These are phyloP conservation scores for Plecturocebus donacophilus DNA, from an alignment of 2,113 vertebrate species.

Conservation along the genomic window DNA sequence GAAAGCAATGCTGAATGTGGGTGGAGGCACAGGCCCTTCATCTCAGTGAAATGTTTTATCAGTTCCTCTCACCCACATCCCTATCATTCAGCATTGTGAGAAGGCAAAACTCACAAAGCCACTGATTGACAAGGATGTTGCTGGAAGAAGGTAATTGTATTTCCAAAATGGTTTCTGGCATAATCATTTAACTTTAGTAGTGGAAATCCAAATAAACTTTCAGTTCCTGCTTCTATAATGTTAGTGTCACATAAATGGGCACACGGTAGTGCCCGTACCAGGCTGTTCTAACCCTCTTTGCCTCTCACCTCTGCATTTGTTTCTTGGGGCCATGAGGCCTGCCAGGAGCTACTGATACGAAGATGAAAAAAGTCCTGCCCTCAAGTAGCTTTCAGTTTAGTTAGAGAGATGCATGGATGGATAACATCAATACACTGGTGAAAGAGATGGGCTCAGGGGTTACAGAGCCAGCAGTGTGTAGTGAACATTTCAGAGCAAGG, in stretches of 20 bases:
- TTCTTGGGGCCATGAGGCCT: background rate
- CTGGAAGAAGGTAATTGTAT: background rate
- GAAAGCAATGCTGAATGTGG: background rate
- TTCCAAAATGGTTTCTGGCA: background rate
- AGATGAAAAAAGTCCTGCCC: background rate
- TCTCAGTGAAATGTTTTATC: background rate
- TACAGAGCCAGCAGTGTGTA: background rate
- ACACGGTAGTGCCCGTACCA: accelerated
- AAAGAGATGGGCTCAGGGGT: background rate
- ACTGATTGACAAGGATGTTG: background rate
- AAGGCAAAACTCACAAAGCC: background rate
- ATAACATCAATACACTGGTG: background rate
- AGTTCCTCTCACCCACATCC: background rate
- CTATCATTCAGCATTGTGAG: background rate
- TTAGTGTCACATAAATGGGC: too few relatives aligned
- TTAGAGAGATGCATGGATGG: background rate
- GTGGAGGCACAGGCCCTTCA: background rate
- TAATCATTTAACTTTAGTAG: background rate
- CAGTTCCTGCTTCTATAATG: background rate
- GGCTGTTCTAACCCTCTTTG: too few relatives aligned
- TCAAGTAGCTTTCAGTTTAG: background rate
- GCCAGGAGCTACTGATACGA: background rate
- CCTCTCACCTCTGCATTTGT: background rate
- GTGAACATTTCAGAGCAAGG: too few relatives aligned
- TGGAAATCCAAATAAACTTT: background rate